Evolutionary conservation across 2,113 vertebrate species (phyloP), one percentile per base, ranked within the genome.

Genomic region (Hassar affinis): DNA sequence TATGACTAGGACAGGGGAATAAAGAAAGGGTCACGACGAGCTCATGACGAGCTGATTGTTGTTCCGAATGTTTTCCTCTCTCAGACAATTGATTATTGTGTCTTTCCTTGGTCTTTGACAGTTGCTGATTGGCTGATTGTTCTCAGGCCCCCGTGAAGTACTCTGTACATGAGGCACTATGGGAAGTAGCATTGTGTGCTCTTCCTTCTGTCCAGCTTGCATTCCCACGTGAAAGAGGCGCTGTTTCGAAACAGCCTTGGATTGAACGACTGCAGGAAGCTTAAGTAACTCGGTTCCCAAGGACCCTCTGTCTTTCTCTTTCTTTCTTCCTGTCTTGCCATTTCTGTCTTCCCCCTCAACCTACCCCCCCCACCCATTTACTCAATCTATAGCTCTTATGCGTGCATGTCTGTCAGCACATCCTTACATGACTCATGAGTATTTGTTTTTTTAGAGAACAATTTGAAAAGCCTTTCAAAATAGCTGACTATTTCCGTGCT

Each of bases 211-310:
- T 94, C 95, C 92, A 95, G 96, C 94, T 94, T 94, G 94, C 94
- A 97, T 99, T 99, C 98, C 97, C 97, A 99, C 92, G 96, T 97
- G 97, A 98, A 98, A 96, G 93, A 95, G 95, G 94, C 95, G 94
- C 94, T 93, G 94, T 94, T 92, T 93, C 90, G 94, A 93, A 77
- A 94, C 95, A 90, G 92, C 89, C 76, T 92, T 86, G 91, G 93
- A 94, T 93, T 93, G 94, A 94, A 92, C 90, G 91, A 91, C 90
- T 91, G 85, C 90, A 93, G 93, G 93, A 95, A 94, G 91, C 80
- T 52, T 51, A 86, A 82, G 90, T 89, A 77, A 91, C 90, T 89
- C 80, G 91, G 95, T 96, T 97, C 96, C 94, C 96, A 98, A 96
- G 95, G 92, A 15, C 89, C 78, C 49, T 79, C 59, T 84, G 7